A percentile compares a stretch with the other conserved stretches of the same genome.
phyloP scores from a whole-genome alignment of 2,797 vertebrate species.

The Phoeniculus purpureus region DNA sequence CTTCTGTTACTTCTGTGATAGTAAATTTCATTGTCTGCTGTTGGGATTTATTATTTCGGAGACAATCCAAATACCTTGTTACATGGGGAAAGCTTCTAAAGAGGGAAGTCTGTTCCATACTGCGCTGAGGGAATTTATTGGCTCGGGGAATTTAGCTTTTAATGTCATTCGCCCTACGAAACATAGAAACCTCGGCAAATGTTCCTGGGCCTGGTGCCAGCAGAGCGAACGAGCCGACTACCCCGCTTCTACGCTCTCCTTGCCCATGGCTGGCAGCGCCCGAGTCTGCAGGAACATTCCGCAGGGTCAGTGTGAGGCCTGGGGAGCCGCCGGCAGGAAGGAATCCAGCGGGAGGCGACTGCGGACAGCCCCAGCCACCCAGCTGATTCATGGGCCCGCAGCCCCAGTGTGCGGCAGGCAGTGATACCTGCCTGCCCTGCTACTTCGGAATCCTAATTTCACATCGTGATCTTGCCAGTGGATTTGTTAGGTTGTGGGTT shows the following conservation, averaged over 20 bases:
- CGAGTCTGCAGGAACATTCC: accelerated
- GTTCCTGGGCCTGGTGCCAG: not conserved
- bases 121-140: not conserved
- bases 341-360: accelerated
- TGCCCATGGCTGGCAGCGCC: accelerated
- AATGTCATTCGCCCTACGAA: not conserved
- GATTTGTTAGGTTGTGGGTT: too few relatives aligned
- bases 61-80: slow-evolving; percentile 56
- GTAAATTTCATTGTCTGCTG: slow-evolving; percentile 75
- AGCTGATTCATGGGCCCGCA: too few relatives aligned
- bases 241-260: not conserved
- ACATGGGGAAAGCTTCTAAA: slow-evolving; percentile 40
- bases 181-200: not conserved
- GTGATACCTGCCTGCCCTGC: too few relatives aligned
- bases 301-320: accelerated
- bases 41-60: slow-evolving; percentile 75
- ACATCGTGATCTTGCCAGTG: too few relatives aligned
- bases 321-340: too few relatives aligned
- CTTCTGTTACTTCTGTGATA: slow-evolving; percentile 80
- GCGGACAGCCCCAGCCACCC: accelerated
- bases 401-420: not conserved
- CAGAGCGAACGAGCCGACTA: accelerated
- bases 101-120: not conserved
- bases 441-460: not conserved
- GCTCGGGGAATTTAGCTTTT: not conserved